Conservation (phyloP, 2,888 invertebrate species). For the Seira sanloemensis region DNA sequence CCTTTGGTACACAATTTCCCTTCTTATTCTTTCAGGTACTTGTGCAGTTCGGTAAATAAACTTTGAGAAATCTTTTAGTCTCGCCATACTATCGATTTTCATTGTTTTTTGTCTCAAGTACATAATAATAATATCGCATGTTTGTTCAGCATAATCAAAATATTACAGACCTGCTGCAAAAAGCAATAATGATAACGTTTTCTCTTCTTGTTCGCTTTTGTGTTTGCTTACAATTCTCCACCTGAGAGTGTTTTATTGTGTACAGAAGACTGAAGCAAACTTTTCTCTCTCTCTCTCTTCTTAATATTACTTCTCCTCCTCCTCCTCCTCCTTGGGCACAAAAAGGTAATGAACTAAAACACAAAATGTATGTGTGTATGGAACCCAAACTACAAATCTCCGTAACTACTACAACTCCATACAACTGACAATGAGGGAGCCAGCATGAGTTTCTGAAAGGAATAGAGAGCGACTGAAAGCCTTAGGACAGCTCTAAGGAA, state of each 20-base stretch:
- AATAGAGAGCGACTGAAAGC: neutral
- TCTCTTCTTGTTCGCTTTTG: neutral
- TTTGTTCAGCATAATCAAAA: neutral
- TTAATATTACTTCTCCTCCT: neutral
- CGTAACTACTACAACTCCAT: neutral
- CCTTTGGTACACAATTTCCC: too few species aligned
- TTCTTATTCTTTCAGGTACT: too few species aligned
- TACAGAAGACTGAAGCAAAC: neutral
- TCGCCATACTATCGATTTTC: neutral
- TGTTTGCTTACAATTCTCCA: constrained; percentile 14
- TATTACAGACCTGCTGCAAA: constrained; percentile 6
- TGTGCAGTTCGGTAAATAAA: too few species aligned
- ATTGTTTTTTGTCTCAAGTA: neutral
- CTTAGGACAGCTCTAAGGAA: neutral
- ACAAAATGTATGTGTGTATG: neutral
- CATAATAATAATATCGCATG: neutral
- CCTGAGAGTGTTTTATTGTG: neutral
- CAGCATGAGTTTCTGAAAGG: neutral
- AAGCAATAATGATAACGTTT: constrained; percentile 24
- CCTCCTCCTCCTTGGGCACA: neutral
- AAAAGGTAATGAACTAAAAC: neutral
- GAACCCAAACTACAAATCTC: neutral
- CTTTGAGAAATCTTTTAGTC: neutral
- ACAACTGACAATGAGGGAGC: neutral
- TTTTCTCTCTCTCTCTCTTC: too few species aligned